Evolutionary conservation across 1,140 invertebrate species (phyloP).

Genomic region (Ceratina australensis): DNA sequence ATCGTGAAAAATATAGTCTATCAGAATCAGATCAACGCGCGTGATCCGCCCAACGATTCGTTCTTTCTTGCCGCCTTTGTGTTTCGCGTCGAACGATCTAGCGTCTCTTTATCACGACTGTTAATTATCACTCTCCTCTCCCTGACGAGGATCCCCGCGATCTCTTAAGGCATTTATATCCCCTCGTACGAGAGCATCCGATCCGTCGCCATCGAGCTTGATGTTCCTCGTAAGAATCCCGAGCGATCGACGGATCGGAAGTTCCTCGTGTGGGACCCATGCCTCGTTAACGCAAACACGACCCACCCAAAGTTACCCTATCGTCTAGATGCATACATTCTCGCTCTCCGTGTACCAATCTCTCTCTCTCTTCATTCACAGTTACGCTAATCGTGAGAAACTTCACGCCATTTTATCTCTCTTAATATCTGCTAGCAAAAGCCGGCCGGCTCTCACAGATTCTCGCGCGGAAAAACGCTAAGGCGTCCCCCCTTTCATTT

Average conservation of each 20-base stretch:
- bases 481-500: slow-evolving; percentile 31
- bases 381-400: neutral
- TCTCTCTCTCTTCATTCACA: neutral
- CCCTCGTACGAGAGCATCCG: too few relatives aligned
- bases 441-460: slow-evolving; percentile 53
- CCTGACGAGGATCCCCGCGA: slow-evolving; percentile 10
- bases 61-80: neutral
- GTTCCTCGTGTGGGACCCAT: neutral
- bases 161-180: neutral
- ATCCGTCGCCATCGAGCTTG: too few relatives aligned
- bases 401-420: neutral
- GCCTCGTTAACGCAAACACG: too few relatives aligned
- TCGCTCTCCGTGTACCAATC: slow-evolving; percentile 12
- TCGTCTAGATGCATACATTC: neutral
- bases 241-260: neutral
- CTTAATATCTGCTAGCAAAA: slow-evolving; percentile 13
- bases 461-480: slow-evolving; percentile 40
- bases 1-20: neutral
- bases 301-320: neutral
- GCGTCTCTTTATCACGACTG: slow-evolving; percentile 37
- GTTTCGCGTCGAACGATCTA: neutral
- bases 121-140: slow-evolving; percentile 44
- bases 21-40: neutral
- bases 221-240: too few relatives aligned
- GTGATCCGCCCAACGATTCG: neutral